A percentile compares a stretch with the other conserved stretches of the same genome.
phyloP scores from a whole-genome alignment of 2,888 invertebrate species.

The Proisotoma minuta region DNA sequence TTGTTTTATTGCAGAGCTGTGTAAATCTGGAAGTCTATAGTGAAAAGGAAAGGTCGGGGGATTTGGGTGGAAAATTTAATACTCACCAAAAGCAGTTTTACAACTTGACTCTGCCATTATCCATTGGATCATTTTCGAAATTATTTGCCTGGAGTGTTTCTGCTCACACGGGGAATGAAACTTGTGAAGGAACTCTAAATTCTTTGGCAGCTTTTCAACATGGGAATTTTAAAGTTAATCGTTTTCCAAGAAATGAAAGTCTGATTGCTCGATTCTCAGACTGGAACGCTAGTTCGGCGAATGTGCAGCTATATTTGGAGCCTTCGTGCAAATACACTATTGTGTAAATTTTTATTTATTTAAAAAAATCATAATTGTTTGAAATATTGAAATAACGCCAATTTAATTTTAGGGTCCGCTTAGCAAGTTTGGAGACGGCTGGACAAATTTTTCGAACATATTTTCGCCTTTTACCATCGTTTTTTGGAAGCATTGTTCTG shows the following conservation, averaged over 20 bases:
- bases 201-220: slow-evolving; percentile 37
- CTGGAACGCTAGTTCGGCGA: slow-evolving; percentile 50
- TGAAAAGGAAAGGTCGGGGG: slow-evolving; percentile 8
- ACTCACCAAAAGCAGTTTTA: slow-evolving; percentile 28
- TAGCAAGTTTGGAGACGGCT: slow-evolving; percentile 33
- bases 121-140: slow-evolving; percentile 6
- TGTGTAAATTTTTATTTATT: slow-evolving; percentile 54
- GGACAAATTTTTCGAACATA: slow-evolving; percentile 63
- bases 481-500: slow-evolving; percentile 62
- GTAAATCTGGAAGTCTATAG: slow-evolving; percentile 33
- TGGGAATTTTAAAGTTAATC: slow-evolving; percentile 27
- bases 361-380: neutral
- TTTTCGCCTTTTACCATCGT: slow-evolving; percentile 61
- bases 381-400: neutral
- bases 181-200: slow-evolving; percentile 24
- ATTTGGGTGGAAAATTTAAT: slow-evolving; percentile 15
- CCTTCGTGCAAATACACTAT: slow-evolving; percentile 67
- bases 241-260: slow-evolving; percentile 35
- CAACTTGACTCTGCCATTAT: slow-evolving; percentile 28
- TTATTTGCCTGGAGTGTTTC: slow-evolving; percentile 36
- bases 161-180: neutral
- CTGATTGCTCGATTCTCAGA: slow-evolving; percentile 33
- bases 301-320: slow-evolving; percentile 62
- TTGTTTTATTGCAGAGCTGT: slow-evolving; percentile 15
- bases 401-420: neutral